phyloP scores from a whole-genome alignment of 2,888 invertebrate genomes.

The Hemistola chrysoprasaria region DNA sequence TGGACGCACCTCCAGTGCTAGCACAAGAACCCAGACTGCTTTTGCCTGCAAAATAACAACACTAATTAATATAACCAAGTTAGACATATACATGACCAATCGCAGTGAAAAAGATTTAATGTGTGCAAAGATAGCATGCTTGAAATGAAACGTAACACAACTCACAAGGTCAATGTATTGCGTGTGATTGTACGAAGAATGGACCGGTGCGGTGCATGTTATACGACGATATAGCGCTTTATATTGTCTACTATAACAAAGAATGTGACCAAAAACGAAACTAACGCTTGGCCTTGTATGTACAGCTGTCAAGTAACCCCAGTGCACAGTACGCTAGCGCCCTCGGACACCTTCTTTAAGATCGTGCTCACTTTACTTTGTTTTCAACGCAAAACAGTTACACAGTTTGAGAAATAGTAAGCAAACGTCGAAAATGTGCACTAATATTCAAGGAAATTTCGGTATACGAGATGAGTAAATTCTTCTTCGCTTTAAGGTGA shows the following conservation, averaged over 20 bases:
- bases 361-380: too few species aligned
- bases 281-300: too few species aligned
- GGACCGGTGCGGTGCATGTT: constrained; percentile 6
- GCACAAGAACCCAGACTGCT: constrained; percentile 87
- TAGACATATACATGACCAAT: too few species aligned
- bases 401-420: neutral
- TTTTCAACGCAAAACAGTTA: too few species aligned
- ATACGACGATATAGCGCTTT: constrained; percentile 1
- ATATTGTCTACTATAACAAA: too few species aligned
- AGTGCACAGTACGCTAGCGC: too few species aligned
- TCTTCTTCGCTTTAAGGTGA: neutral
- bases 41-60: constrained; percentile 59
- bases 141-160: constrained; percentile 5
- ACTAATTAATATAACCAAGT: neutral
- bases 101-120: constrained; percentile 13
- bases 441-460: too few species aligned
- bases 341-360: too few species aligned
- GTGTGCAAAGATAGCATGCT: constrained; percentile 7
- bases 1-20: constrained; percentile 80
- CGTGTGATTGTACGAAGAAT: constrained; percentile 6
- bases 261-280: too few species aligned
- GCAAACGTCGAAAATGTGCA: too few species aligned
- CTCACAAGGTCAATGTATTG: constrained; percentile 16
- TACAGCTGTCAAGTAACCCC: too few species aligned
- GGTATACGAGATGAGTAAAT: too few species aligned